Conservation (phyloP, 2,888 invertebrate genomes). For the Stomorhina lunata region DNA sequence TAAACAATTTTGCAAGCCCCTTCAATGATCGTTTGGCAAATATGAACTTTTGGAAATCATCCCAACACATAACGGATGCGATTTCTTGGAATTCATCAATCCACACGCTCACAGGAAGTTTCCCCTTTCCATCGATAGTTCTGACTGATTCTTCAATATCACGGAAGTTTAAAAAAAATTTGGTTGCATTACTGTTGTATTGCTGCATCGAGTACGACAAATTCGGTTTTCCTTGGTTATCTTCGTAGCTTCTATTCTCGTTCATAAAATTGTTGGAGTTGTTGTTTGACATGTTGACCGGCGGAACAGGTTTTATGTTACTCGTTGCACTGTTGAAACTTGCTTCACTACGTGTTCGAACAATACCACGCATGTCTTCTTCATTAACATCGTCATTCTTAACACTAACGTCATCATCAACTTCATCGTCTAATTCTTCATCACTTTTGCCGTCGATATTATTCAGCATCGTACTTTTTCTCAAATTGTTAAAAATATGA, state of each 20-base stretch:
- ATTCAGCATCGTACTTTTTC: constrained; percentile 6
- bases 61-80: constrained; percentile 45
- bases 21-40: constrained; percentile 59
- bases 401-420: not conserved
- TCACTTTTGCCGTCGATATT: not conserved
- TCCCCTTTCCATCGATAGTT: constrained; percentile 39
- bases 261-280: not conserved
- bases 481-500: constrained; percentile 34
- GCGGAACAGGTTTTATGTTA: not conserved
- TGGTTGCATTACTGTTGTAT: constrained; percentile 33
- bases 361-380: not conserved
- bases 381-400: no score
- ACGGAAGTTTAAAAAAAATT: constrained; percentile 51
- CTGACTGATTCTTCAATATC: constrained; percentile 55
- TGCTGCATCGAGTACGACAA: not conserved
- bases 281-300: not conserved
- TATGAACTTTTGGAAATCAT: constrained; percentile 58
- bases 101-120: constrained; percentile 31
- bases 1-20: constrained; percentile 62
- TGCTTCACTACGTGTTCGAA: not conserved
- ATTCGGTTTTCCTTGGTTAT: not conserved
- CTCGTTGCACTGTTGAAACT: not conserved
- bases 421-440: not conserved
- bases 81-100: constrained; percentile 55
- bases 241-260: not conserved